phyloP scores from a whole-genome alignment of 1,140 invertebrate species.

The Ephestia elutella region DNA sequence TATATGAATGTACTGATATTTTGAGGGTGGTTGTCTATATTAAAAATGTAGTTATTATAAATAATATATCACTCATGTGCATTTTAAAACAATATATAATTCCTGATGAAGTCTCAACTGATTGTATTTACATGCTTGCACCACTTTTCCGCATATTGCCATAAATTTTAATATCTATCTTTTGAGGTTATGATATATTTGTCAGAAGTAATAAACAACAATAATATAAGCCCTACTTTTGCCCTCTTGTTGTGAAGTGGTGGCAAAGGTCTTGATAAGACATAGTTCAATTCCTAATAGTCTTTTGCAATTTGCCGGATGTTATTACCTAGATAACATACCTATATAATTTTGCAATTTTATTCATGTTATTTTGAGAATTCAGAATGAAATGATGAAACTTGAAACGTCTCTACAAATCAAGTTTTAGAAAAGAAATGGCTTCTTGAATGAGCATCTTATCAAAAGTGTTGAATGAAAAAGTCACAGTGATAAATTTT shows the following conservation, averaged over 20 bases:
- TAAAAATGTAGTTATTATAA: too few relatives aligned
- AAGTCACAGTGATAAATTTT: conserved; percentile 23
- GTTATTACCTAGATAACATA: conserved; percentile 26
- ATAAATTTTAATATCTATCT: neutral
- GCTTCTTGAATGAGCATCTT: conserved; percentile 21
- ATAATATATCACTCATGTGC: too few relatives aligned
- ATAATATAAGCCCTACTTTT: conserved; percentile 34
- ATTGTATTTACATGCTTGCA: neutral
- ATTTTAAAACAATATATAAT: too few relatives aligned
- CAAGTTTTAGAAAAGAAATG: neutral
- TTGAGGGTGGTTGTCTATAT: too few relatives aligned
- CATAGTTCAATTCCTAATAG: conserved; percentile 29
- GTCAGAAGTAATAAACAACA: conserved; percentile 16
- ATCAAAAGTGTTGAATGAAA: conserved; percentile 27
- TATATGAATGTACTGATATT: too few relatives aligned
- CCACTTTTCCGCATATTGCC: neutral
- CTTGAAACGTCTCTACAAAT: neutral
- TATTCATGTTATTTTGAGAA: neutral
- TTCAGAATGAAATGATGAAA: too few relatives aligned
- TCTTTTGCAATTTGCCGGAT: conserved; percentile 48
- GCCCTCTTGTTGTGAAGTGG: conserved; percentile 32
- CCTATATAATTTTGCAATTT: neutral
- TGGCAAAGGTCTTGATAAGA: conserved; percentile 49
- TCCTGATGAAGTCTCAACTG: too few relatives aligned
- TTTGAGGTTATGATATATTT: neutral